A percentile compares a stretch with the other conserved stretches of the same genome.
Evolutionary conservation across 2,888 invertebrate species (phyloP).

Genomic region (Lasioglossum oenotherae): DNA sequence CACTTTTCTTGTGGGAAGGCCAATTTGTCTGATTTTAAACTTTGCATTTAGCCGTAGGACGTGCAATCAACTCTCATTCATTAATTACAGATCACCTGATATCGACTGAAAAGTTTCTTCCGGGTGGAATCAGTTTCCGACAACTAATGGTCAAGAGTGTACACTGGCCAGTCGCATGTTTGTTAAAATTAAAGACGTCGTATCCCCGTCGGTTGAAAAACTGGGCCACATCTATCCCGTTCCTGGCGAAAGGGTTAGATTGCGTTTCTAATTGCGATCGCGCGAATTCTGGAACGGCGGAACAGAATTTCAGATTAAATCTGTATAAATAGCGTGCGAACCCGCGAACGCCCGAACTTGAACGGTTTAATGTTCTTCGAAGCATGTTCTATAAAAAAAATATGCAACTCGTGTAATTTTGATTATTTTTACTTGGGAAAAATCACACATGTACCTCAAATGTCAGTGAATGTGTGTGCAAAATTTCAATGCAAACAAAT

Average conservation of each 20-base stretch:
- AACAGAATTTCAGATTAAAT: background rate
- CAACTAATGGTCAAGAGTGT: background rate
- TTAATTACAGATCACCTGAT: background rate
- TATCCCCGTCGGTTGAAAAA: background rate
- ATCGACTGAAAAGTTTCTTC: background rate
- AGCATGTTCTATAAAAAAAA: background rate
- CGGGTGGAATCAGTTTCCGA: background rate
- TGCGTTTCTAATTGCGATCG: background rate
- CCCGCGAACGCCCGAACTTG: background rate
- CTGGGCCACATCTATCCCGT: background rate
- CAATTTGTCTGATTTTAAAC: background rate
- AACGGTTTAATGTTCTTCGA: background rate
- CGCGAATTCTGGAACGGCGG: conserved; percentile 1
- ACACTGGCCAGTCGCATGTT: background rate
- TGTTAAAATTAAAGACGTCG: background rate
- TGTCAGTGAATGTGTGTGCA: background rate
- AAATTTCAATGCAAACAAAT: background rate
- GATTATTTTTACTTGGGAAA: background rate
- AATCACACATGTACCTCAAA: background rate
- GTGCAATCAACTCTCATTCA: background rate
- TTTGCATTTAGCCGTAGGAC: background rate
- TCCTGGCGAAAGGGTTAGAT: conserved; percentile 1
- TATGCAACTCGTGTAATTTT: background rate
- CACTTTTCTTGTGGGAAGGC: background rate
- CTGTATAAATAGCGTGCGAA: conserved; percentile 1